Conservation (phyloP, 2,888 invertebrate species). For the Lacanobia oleracea region DNA sequence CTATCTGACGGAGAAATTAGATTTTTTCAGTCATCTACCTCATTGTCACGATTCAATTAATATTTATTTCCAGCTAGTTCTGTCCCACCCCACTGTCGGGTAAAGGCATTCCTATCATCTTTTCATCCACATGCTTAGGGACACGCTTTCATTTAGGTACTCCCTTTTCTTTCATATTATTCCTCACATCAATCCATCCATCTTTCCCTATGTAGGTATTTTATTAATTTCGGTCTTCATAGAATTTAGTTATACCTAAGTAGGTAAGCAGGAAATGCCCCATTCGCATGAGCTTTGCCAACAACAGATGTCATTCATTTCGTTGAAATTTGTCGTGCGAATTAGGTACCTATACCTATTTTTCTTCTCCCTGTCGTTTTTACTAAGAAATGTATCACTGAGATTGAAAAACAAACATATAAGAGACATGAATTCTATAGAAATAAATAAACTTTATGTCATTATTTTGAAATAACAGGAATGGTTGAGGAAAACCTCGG, state of each 20-base stretch:
- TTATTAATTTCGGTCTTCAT: not conserved
- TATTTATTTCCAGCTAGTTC: too few relatives aligned
- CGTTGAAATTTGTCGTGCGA: not conserved
- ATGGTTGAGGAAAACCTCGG: conserved; percentile 49
- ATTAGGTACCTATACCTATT: not conserved
- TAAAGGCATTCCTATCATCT: too few relatives aligned
- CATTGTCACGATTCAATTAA: too few relatives aligned
- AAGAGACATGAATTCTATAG: not conserved
- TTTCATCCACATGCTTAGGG: too few relatives aligned
- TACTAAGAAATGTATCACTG: conserved; percentile 19
- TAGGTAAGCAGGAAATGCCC: conserved; percentile 17
- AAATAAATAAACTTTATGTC: not conserved
- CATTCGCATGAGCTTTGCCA: not conserved
- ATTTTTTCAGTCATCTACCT: too few relatives aligned
- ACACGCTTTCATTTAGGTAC: too few relatives aligned
- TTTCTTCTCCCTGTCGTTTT: conserved; percentile 5
- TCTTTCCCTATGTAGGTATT: not conserved
- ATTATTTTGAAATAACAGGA: conserved; percentile 39
- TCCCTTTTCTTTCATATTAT: too few relatives aligned
- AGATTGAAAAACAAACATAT: conserved; percentile 16
- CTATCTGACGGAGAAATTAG: too few relatives aligned
- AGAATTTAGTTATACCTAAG: not conserved
- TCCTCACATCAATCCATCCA: not conserved
- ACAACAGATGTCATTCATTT: conserved; percentile 16
- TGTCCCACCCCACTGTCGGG: too few relatives aligned